phyloP scores from a whole-genome alignment of 64 coral and sea anemone genomes.

The Trachythela sp. region DNA sequence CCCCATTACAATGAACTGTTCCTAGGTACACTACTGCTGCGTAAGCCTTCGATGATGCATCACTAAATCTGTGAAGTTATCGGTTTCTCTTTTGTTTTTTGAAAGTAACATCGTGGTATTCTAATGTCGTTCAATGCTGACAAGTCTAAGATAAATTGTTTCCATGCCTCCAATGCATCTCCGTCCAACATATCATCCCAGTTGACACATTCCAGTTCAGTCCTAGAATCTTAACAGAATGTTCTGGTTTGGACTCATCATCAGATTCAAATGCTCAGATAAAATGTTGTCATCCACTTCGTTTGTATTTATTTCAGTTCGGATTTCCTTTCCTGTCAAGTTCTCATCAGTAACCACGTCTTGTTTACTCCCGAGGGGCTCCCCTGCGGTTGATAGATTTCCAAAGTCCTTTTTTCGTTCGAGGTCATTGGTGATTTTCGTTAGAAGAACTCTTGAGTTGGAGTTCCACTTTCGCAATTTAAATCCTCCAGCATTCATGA shows the following conservation, averaged over 20 bases:
- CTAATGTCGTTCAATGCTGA: not conserved
- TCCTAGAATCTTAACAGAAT: not conserved
- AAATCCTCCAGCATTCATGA: not conserved
- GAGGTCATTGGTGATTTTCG: not conserved
- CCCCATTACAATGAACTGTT: slow-evolving; percentile 34
- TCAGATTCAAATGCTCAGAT: not conserved
- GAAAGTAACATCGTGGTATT: not conserved
- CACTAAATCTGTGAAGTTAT: slow-evolving; percentile 25
- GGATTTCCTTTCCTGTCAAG: no score
- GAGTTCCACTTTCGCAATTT: not conserved
- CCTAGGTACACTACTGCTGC: slow-evolving; percentile 26
- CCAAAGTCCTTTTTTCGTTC: not conserved
- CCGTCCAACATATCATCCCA: not conserved
- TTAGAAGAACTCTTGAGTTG: not conserved
- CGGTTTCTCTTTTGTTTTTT: not conserved
- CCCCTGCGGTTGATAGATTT: not conserved
- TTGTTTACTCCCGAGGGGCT: not conserved
- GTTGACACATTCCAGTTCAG: not conserved
- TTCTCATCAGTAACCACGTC: not conserved
- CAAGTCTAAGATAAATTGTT: not conserved
- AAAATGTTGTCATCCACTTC: not conserved
- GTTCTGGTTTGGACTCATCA: not conserved
- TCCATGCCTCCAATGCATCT: not conserved
- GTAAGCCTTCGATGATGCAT: not conserved
- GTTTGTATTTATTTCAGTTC: no score